Conservation (phyloP, 2,797 vertebrate species). For the Bradypus variegatus region DNA sequence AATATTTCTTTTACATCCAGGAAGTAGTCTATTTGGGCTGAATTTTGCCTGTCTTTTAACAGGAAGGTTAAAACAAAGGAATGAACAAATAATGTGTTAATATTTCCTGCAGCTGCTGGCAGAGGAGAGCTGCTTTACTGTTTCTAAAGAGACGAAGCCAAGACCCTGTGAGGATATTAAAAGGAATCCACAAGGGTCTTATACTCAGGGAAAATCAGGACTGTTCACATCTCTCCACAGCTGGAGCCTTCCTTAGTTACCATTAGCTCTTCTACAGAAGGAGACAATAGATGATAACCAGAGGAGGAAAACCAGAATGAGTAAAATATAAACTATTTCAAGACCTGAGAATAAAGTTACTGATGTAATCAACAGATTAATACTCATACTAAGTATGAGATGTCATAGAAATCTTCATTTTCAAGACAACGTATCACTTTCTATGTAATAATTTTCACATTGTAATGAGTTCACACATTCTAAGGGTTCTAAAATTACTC, state of each 20-base stretch:
- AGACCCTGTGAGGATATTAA: background rate
- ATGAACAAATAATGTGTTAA: background rate
- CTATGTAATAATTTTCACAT: background rate
- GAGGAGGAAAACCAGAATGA: background rate
- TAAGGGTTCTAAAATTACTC: background rate
- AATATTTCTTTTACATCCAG: background rate
- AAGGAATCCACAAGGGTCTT: background rate
- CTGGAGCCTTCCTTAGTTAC: background rate
- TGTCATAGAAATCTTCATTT: background rate
- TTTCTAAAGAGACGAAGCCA: background rate
- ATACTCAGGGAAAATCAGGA: background rate
- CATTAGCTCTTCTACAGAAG: background rate
- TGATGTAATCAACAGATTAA: background rate
- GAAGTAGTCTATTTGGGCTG: background rate
- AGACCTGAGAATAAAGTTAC: background rate
- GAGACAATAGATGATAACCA: background rate
- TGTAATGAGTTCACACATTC: background rate
- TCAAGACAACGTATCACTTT: background rate
- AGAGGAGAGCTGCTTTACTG: background rate
- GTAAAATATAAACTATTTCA: background rate
- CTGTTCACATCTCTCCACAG: background rate
- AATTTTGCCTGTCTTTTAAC: background rate
- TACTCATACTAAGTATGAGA: background rate
- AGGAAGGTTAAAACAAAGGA: background rate
- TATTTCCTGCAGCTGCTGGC: background rate